phyloP scores from a whole-genome alignment of 2,113 vertebrate species.

The Melanerpes formicivorus region DNA sequence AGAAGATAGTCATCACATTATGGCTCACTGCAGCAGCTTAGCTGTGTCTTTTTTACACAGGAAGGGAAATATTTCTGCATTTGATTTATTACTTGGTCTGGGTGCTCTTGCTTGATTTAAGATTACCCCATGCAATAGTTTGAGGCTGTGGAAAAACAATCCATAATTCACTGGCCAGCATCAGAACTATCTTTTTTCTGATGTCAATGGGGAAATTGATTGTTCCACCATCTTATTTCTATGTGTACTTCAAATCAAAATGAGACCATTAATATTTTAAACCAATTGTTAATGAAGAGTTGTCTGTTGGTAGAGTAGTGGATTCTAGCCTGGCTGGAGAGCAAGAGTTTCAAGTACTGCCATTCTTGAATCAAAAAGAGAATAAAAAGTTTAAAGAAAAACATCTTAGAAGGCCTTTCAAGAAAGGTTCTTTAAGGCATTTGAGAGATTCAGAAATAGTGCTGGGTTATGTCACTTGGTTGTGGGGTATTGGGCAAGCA shows the following conservation, averaged over 20 bases:
- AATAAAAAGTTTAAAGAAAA: not conserved
- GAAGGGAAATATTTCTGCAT: not conserved
- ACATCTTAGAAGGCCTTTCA: not conserved
- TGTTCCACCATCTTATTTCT: not conserved
- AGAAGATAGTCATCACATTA: not conserved
- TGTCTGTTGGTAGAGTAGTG: not conserved
- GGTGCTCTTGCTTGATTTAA: not conserved
- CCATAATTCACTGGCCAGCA: not conserved
- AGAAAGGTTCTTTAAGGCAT: not conserved
- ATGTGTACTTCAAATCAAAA: not conserved
- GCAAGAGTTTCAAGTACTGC: not conserved
- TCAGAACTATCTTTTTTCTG: not conserved
- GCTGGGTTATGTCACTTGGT: not conserved
- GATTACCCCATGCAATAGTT: not conserved
- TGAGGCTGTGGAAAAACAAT: not conserved
- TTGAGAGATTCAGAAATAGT: constrained; percentile 9
- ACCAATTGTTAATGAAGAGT: not conserved
- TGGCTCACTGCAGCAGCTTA: not conserved
- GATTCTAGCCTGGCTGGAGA: not conserved
- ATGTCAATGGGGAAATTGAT: not conserved
- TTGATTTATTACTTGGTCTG: not conserved
- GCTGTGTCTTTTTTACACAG: not conserved
- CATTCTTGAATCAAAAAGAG: not conserved
- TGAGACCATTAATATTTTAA: not conserved
- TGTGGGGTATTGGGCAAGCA: constrained; percentile 18